phyloP scores from a whole-genome alignment of 2,797 vertebrate species.

The Lophius americanus region DNA sequence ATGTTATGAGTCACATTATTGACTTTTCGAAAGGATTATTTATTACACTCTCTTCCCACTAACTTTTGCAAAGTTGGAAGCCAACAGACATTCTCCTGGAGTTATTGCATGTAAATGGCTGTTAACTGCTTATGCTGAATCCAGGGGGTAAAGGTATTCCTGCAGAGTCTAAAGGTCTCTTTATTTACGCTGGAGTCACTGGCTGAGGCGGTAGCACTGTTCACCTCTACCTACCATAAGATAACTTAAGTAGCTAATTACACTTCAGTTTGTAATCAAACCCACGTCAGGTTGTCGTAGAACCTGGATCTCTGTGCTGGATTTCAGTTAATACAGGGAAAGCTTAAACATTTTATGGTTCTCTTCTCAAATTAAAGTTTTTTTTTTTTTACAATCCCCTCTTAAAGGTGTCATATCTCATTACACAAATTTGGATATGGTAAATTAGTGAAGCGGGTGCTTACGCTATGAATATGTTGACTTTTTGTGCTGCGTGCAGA shows the following conservation, averaged over 20 bases:
- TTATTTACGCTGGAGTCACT: slow-evolving; percentile 50
- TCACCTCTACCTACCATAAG: slow-evolving; percentile 51
- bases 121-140: slow-evolving; percentile 37
- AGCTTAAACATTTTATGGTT: slow-evolving; percentile 83
- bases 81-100: slow-evolving; percentile 43
- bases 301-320: slow-evolving; percentile 76
- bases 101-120: slow-evolving; percentile 46
- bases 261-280: slow-evolving; percentile 81
- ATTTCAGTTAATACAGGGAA: slow-evolving; percentile 76
- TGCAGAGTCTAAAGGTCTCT: slow-evolving; percentile 38
- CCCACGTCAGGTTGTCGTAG: slow-evolving; percentile 78
- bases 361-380: slow-evolving; percentile 82
- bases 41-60: slow-evolving; percentile 51
- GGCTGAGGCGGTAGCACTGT: slow-evolving; percentile 26
- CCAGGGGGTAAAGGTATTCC: slow-evolving; percentile 37
- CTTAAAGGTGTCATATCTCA: slow-evolving; percentile 84
- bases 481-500: slow-evolving; percentile 65
- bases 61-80: slow-evolving; percentile 56
- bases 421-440: slow-evolving; percentile 86
- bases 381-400: slow-evolving; percentile 69
- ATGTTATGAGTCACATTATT: slow-evolving; percentile 63
- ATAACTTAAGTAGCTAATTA: slow-evolving; percentile 82
- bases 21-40: slow-evolving; percentile 68
- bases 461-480: slow-evolving; percentile 75
- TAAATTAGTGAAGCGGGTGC: slow-evolving; percentile 79